These are phyloP conservation scores for Endomychus coccineus DNA, from an alignment of 2,888 invertebrate genomes.

Conservation along the genomic window DNA sequence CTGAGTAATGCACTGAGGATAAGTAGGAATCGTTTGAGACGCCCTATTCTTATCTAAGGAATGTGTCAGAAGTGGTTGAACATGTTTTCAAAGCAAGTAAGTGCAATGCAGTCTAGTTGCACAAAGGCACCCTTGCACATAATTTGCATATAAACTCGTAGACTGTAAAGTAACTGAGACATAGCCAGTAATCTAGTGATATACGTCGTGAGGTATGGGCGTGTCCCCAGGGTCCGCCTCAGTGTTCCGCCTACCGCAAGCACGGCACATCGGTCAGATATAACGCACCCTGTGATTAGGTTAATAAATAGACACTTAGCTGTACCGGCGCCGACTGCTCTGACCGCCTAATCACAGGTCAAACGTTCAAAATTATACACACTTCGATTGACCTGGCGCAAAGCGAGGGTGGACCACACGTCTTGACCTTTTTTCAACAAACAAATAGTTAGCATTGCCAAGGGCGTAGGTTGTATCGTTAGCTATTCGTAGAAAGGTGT, in stretches of 20 bases:
- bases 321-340: conserved; percentile 32
- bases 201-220: conserved; percentile 39
- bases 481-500: too few relatives aligned
- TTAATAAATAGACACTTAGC: conserved; percentile 44
- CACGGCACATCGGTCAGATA: conserved; percentile 29
- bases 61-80: too few relatives aligned
- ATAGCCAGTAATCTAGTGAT: conserved; percentile 27
- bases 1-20: too few relatives aligned
- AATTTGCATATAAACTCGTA: too few relatives aligned
- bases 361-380: conserved; percentile 39
- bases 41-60: too few relatives aligned
- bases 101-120: too few relatives aligned
- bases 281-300: conserved; percentile 41
- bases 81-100: too few relatives aligned
- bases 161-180: conserved; percentile 15
- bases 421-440: conserved; percentile 8
- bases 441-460: too few relatives aligned
- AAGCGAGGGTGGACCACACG: conserved; percentile 36
- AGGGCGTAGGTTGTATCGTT: conserved; percentile 7
- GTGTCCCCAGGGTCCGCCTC: conserved; percentile 34
- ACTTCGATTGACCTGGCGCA: conserved; percentile 32
- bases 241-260: conserved; percentile 32
- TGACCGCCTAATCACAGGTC: conserved; percentile 42
- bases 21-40: too few relatives aligned
- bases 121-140: too few relatives aligned